Percentiles rank a stretch among this genome's conserved stretches.
Conservation (phyloP, 2,888 invertebrate species). For the Amiota minor region DNA sequence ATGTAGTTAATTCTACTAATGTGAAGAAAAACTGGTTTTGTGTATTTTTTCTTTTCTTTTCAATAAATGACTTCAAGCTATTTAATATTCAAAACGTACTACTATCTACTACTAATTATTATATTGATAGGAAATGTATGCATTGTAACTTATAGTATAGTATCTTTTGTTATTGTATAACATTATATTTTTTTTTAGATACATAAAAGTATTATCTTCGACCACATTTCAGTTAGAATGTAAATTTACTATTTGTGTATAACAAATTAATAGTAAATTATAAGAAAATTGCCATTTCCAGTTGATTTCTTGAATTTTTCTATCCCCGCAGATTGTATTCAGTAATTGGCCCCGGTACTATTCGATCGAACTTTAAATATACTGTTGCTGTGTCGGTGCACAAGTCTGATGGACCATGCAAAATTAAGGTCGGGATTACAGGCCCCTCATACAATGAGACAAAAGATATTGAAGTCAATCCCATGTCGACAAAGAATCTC, state of each 20-base stretch:
- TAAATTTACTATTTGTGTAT: neutral
- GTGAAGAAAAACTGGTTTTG: no score
- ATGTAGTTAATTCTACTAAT: no score
- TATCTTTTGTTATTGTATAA: no score
- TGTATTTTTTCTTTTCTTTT: no score
- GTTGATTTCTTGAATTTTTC: slow-evolving; percentile 24
- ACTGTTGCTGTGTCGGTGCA: slow-evolving; percentile 83
- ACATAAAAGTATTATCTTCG: no score
- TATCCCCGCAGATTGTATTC: slow-evolving; percentile 77
- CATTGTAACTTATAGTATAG: no score
- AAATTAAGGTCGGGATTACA: slow-evolving; percentile 82
- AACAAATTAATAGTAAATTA: neutral
- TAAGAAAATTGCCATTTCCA: neutral
- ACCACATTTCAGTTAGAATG: no score
- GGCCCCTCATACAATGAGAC: slow-evolving; percentile 82
- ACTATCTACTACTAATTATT: no score
- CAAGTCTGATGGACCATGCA: slow-evolving; percentile 58
- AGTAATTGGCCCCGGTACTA: slow-evolving; percentile 84
- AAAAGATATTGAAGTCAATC: slow-evolving; percentile 80
- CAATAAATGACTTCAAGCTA: no score
- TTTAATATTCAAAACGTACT: no score
- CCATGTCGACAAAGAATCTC: slow-evolving; percentile 81
- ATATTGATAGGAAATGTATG: no score
- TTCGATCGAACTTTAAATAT: slow-evolving; percentile 89
- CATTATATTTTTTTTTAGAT: no score